phyloP scores from a whole-genome alignment of 2,113 vertebrate genomes.

The Promerops cafer region DNA sequence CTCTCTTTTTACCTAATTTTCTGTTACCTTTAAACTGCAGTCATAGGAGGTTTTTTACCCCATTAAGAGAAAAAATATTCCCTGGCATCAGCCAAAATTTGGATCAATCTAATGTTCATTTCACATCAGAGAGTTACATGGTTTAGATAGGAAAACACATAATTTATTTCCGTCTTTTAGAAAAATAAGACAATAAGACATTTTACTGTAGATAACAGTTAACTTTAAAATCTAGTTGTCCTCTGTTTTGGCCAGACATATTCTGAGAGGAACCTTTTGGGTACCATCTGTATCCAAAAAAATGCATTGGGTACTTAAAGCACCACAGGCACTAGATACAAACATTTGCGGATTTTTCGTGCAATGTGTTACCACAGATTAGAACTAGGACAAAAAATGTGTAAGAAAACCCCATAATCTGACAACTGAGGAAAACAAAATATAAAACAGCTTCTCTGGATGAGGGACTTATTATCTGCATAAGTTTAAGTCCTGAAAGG shows the following conservation, averaged over 20 bases:
- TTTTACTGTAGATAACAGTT: not conserved
- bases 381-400: not conserved
- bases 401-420: not conserved
- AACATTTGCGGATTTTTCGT: not conserved
- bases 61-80: not conserved
- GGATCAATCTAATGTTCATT: not conserved
- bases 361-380: not conserved
- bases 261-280: not conserved
- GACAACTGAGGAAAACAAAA: not conserved
- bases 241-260: not conserved
- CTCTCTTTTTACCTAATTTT: not conserved
- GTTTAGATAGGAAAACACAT: not conserved
- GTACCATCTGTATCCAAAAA: not conserved
- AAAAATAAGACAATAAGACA: not conserved
- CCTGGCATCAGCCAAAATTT: not conserved
- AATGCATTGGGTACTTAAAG: not conserved
- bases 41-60: not conserved
- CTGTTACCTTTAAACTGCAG: not conserved
- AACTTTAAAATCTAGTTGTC: not conserved
- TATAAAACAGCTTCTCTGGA: not conserved
- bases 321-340: not conserved
- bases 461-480: not conserved
- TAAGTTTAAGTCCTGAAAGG: not conserved
- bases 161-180: not conserved
- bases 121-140: not conserved